phyloP scores from a whole-genome alignment of 2,797 vertebrate species.

The Erithacus rubecula region DNA sequence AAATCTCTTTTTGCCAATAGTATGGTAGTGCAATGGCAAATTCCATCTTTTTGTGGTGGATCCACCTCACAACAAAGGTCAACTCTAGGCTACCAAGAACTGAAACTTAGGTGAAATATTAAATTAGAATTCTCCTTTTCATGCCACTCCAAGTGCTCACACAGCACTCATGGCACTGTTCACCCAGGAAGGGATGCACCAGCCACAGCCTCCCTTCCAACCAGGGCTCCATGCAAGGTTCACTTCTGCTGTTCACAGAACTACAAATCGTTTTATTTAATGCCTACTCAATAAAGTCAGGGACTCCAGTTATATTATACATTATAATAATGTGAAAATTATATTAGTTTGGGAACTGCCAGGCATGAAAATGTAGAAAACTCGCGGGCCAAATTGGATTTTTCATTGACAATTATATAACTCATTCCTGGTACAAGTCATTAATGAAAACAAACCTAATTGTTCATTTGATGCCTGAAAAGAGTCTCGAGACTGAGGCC shows the following conservation, averaged over 20 bases:
- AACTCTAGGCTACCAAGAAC: neutral
- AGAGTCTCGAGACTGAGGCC: conserved; percentile 20
- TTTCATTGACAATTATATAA: conserved; percentile 59
- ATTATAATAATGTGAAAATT: conserved; percentile 45
- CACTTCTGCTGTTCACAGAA: neutral
- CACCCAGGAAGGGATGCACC: neutral
- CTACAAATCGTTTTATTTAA: neutral
- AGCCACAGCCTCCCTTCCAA: neutral
- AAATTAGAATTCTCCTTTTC: neutral
- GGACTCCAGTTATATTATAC: neutral
- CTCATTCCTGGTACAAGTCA: conserved; percentile 40
- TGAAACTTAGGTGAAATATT: neutral
- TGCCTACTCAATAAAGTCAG: neutral
- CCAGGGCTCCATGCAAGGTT: neutral
- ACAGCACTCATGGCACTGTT: neutral
- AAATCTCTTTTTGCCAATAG: neutral
- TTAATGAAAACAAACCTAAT: conserved; percentile 65
- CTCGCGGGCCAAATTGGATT: conserved; percentile 46
- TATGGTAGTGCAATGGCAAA: neutral
- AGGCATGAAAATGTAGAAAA: conserved; percentile 54
- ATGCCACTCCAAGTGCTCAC: neutral
- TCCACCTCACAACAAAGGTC: neutral
- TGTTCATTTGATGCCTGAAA: conserved; percentile 54
- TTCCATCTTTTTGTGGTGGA: neutral
- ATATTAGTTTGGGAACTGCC: conserved; percentile 37